Percentiles rank a stretch among this genome's conserved stretches.
These are phyloP conservation scores for Papilio demoleus DNA, from an alignment of 2,888 invertebrate genomes.

Conservation along the genomic window DNA sequence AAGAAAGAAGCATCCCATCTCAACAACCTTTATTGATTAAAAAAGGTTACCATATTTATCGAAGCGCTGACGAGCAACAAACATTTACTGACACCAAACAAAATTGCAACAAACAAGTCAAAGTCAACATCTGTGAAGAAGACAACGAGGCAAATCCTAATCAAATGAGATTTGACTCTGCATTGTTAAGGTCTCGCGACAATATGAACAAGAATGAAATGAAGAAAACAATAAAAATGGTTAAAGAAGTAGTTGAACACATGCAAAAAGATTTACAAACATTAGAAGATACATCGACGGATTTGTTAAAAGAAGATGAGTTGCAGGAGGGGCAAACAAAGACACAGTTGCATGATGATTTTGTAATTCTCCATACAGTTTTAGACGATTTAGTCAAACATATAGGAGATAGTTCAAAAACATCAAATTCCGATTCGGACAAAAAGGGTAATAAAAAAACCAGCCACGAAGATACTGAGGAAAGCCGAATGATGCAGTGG, in stretches of 20 bases:
- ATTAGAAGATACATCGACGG: conserved; percentile 55
- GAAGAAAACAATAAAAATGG: conserved; percentile 68
- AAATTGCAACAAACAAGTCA: conserved; percentile 66
- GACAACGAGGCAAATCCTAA: conserved; percentile 52
- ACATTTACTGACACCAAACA: conserved; percentile 61
- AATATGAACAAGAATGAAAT: conserved; percentile 60
- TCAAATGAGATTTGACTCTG: conserved; percentile 49
- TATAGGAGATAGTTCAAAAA: conserved; percentile 54
- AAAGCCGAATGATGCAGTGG: conserved; percentile 68
- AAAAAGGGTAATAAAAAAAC: conserved; percentile 52
- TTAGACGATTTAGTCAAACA: conserved; percentile 18
- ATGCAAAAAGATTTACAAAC: conserved; percentile 64
- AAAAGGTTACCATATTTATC: conserved; percentile 67
- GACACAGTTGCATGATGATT: conserved; percentile 60
- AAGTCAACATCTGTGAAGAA: conserved; percentile 69
- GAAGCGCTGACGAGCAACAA: conserved; percentile 70
- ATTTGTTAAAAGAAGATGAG: conserved; percentile 51
- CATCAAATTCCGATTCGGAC: conserved; percentile 55
- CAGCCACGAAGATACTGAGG: conserved; percentile 55
- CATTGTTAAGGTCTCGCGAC: conserved; percentile 47
- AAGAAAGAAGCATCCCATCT: conserved; percentile 54
- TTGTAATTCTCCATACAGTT: conserved; percentile 46
- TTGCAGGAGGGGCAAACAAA: conserved; percentile 52
- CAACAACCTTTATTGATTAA: conserved; percentile 69
- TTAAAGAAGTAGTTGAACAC: conserved; percentile 72